A percentile compares a stretch with the other conserved stretches of the same genome.
phyloP scores from a whole-genome alignment of 2,888 invertebrate genomes.

The Acrobasis repandana region DNA sequence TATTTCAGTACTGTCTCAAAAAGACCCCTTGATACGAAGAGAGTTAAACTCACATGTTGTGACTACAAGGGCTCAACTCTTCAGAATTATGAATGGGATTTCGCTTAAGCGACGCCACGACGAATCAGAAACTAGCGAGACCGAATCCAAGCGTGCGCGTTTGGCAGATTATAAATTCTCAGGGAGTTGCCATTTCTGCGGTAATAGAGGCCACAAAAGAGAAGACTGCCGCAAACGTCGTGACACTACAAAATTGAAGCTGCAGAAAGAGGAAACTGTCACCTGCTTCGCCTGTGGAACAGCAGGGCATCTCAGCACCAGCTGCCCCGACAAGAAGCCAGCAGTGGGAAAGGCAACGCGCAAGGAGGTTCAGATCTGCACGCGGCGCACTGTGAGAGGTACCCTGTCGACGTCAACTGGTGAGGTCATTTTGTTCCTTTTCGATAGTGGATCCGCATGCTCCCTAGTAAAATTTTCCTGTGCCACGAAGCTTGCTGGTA shows the following conservation, averaged over 20 bases:
- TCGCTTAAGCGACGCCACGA: slow-evolving; percentile 29
- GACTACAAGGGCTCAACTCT: slow-evolving; percentile 32
- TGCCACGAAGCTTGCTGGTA: slow-evolving; percentile 20
- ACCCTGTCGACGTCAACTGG: slow-evolving; percentile 19
- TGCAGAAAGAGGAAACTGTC: neutral
- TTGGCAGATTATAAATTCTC: slow-evolving; percentile 20
- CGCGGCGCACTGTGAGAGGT: neutral
- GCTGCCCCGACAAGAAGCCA: slow-evolving; percentile 12
- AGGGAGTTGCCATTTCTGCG: slow-evolving; percentile 27
- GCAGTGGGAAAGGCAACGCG: neutral
- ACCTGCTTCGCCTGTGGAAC: slow-evolving; percentile 22
- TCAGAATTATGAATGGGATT: slow-evolving; percentile 30
- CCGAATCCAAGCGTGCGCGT: slow-evolving; percentile 5
- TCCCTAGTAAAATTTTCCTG: slow-evolving; percentile 10
- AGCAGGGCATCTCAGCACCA: slow-evolving; percentile 15
- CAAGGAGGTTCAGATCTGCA: slow-evolving; percentile 22
- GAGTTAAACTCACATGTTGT: slow-evolving; percentile 30
- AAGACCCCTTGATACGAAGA: slow-evolving; percentile 30
- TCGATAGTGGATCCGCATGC: slow-evolving; percentile 25
- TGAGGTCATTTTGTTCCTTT: slow-evolving; percentile 24
- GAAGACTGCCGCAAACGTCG: slow-evolving; percentile 9
- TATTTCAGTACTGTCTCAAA: slow-evolving; percentile 26
- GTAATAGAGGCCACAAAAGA: neutral
- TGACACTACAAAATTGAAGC: neutral
- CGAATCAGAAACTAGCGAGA: neutral